Evolutionary conservation across 2,797 vertebrate genomes (phyloP).

Genomic region (Astyanax mexicanus): DNA sequence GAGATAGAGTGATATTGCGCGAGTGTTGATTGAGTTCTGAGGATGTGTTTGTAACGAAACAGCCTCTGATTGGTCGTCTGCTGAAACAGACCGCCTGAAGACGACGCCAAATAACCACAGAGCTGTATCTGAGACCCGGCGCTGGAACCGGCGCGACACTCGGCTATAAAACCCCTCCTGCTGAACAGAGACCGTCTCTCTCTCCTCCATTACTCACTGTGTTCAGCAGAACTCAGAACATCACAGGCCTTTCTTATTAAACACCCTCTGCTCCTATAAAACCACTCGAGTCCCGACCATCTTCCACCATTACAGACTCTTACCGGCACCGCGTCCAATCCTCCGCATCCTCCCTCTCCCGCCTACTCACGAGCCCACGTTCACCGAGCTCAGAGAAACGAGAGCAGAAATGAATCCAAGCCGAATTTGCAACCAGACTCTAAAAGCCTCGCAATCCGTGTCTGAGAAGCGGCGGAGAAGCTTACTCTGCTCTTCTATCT

Average conservation of each 20-base stretch:
- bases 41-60: conserved; percentile 55
- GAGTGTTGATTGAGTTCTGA: conserved; percentile 45
- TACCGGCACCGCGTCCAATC: neutral
- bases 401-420: neutral
- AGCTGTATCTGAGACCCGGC: conserved; percentile 17
- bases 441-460: conserved; percentile 4
- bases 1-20: conserved; percentile 41
- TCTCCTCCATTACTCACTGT: neutral
- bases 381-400: neutral
- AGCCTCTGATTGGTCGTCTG: conserved; percentile 51
- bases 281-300: neutral
- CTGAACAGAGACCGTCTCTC: neutral
- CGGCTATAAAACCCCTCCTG: conserved; percentile 7
- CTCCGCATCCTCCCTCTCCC: too few relatives aligned
- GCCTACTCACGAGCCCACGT: too few relatives aligned
- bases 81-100: conserved; percentile 48
- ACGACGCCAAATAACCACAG: conserved; percentile 39
- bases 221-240: too few relatives aligned
- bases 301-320: neutral
- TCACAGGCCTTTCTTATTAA: neutral
- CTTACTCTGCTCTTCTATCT: conserved; percentile 26
- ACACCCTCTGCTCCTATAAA: neutral
- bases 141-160: conserved; percentile 23
- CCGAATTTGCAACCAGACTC: conserved; percentile 17
- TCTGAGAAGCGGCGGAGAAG: conserved; percentile 9